Percentiles rank a stretch among this genome's conserved stretches.
These are phyloP conservation scores for Leptosomus discolor DNA, from an alignment of 2,113 vertebrate species.

Conservation along the genomic window DNA sequence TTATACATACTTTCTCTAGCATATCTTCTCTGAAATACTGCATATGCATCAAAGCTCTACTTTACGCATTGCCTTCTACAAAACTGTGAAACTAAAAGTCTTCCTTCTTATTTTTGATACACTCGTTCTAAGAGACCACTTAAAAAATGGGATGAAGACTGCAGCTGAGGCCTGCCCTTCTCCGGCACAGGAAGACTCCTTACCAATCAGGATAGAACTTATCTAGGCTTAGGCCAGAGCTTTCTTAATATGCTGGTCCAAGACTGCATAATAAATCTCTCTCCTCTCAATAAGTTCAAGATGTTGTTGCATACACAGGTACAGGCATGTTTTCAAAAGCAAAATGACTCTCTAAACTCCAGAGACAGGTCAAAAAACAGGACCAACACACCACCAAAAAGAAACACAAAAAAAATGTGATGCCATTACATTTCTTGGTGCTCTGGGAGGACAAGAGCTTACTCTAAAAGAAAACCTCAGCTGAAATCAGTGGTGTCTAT, in stretches of 20 bases:
- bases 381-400: not conserved
- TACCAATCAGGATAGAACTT: not conserved
- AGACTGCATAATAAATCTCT: not conserved
- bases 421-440: not conserved
- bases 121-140: not conserved
- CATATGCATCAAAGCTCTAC: not conserved
- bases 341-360: not conserved
- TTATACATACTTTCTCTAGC: not conserved
- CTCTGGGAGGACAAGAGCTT: not conserved
- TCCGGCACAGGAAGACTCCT: not conserved
- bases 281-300: not conserved
- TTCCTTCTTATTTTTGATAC: not conserved
- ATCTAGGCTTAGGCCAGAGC: not conserved
- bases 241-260: not conserved
- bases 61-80: not conserved
- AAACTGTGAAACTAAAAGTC: fast-evolving
- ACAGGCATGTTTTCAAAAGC: not conserved
- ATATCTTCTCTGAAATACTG: not conserved
- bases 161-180: not conserved
- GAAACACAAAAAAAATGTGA: not conserved
- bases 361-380: not conserved
- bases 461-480: not conserved
- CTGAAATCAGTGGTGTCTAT: not conserved
- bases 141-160: fast-evolving
- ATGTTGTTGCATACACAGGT: not conserved